phyloP scores from a whole-genome alignment of 1,140 invertebrate genomes.

The Pemphigus obesinymphae region DNA sequence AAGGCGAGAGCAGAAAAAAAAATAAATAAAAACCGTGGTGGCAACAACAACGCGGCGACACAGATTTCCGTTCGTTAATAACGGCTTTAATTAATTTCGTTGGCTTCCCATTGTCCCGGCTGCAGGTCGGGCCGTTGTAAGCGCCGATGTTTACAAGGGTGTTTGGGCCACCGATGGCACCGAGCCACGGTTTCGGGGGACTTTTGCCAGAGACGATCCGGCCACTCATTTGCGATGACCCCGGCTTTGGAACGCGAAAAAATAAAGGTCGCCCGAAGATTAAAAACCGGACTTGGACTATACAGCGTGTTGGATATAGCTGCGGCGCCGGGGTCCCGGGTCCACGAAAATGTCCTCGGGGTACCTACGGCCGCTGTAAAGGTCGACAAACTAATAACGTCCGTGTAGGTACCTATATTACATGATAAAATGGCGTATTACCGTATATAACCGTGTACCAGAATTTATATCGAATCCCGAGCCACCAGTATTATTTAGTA shows the following conservation, averaged over 20 bases:
- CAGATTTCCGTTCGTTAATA: constrained; percentile 34
- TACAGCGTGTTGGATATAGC: too few species aligned
- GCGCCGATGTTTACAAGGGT: constrained; percentile 37
- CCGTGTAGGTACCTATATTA: too few species aligned
- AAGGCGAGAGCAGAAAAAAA: constrained; percentile 41
- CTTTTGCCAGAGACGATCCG: constrained; percentile 35
- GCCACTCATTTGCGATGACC: constrained; percentile 28
- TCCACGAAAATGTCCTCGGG: background rate
- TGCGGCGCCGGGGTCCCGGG: background rate
- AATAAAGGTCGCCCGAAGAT: constrained; percentile 1
- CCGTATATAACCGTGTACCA: too few species aligned
- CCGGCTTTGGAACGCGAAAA: constrained; percentile 26
- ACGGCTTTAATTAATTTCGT: constrained; percentile 40
- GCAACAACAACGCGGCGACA: constrained; percentile 37
- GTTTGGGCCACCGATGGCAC: constrained; percentile 31
- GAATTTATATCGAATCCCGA: too few species aligned
- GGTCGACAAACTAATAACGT: background rate
- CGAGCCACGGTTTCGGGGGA: constrained; percentile 9
- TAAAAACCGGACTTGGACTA: constrained; percentile 19
- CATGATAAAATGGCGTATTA: too few species aligned
- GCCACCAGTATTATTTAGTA: too few species aligned
- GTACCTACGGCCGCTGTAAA: background rate
- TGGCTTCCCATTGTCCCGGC: constrained; percentile 20
- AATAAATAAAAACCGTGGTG: background rate
- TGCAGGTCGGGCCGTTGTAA: constrained; percentile 3